Conservation (phyloP, 2,113 vertebrate species). For the Callipepla squamata region DNA sequence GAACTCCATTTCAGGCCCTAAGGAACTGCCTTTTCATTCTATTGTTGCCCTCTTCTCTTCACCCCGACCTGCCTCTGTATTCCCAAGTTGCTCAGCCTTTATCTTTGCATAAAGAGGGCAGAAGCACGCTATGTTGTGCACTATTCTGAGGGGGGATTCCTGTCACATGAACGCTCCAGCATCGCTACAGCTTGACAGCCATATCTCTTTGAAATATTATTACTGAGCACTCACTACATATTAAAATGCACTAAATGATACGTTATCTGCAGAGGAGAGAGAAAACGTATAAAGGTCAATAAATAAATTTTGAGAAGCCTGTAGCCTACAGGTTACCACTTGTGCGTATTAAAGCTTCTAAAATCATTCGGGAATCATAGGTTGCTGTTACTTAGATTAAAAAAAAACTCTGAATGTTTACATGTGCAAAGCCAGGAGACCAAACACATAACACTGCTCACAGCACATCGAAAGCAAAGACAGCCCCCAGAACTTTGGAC, state of each 20-base stretch:
- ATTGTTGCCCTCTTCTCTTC: constrained; percentile 58
- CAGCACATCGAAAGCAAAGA: not conserved
- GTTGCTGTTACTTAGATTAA: not conserved
- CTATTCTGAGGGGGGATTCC: constrained; percentile 26
- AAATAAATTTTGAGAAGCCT: not conserved
- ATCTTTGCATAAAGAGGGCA: constrained; percentile 54
- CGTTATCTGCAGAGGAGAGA: constrained; percentile 29
- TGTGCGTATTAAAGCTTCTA: not conserved
- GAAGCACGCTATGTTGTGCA: constrained; percentile 1
- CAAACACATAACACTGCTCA: not conserved
- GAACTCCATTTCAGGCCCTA: constrained; percentile 54
- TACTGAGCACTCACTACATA: constrained; percentile 11
- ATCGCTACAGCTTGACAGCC: not conserved
- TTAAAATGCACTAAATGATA: constrained; percentile 52
- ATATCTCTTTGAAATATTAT: constrained; percentile 37
- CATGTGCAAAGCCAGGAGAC: not conserved
- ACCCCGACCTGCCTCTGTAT: constrained; percentile 65
- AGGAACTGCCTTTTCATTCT: constrained; percentile 77
- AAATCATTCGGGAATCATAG: not conserved
- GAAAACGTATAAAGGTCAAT: not conserved
- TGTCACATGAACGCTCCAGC: not conserved
- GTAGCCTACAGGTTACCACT: not conserved
- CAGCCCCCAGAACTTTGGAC: not conserved
- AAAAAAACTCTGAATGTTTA: not conserved
- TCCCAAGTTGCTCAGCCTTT: constrained; percentile 65